These are phyloP conservation scores for Urocynchramus pylzowi DNA, from an alignment of 2,113 vertebrate genomes.

Conservation along the genomic window DNA sequence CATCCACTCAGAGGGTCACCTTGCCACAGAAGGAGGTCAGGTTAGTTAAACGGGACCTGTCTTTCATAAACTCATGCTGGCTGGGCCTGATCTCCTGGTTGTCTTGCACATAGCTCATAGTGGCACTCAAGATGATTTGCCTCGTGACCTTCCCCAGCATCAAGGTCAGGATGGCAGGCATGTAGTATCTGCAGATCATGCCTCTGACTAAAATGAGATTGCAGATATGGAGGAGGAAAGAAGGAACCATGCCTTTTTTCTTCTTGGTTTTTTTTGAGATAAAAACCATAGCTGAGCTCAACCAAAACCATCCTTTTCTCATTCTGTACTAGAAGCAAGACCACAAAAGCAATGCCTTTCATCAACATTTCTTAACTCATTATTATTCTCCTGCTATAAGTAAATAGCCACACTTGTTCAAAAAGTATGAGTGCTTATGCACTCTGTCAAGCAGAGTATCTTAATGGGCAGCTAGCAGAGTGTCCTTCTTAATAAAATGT, in stretches of 20 bases:
- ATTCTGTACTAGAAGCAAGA: not conserved
- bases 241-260: not conserved
- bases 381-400: not conserved
- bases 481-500: not conserved
- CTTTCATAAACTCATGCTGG: not conserved
- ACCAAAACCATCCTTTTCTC: not conserved
- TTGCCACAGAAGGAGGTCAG: not conserved
- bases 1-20: no score
- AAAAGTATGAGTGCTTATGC: not conserved
- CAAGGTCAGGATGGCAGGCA: not conserved
- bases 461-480: not conserved
- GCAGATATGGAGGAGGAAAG: not conserved
- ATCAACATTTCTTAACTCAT: not conserved
- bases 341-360: not conserved
- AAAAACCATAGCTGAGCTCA: not conserved
- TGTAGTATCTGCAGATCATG: no score
- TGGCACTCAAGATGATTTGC: not conserved
- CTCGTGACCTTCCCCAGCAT: not conserved
- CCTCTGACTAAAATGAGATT: not conserved
- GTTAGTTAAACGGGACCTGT: not conserved
- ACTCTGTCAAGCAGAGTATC: not conserved
- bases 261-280: not conserved
- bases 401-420: conserved; percentile 1
- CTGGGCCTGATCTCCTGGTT: not conserved
- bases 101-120: no score